These are phyloP conservation scores for Cantharis rufa DNA, from an alignment of 2,888 invertebrate species.

Conservation along the genomic window DNA sequence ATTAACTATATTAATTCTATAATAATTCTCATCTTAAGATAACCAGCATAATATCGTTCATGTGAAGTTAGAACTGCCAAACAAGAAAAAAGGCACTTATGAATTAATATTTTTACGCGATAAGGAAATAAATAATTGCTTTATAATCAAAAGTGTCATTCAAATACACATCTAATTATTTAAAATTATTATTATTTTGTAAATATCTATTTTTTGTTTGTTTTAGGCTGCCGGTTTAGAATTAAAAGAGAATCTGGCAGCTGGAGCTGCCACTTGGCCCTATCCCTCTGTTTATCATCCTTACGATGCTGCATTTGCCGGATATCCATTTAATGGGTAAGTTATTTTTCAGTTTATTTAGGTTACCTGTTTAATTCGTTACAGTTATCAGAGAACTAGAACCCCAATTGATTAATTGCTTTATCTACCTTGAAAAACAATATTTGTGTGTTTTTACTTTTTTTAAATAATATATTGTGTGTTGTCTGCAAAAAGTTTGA, in stretches of 20 bases:
- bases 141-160: not conserved
- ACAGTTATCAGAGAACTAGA: not conserved
- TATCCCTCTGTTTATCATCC: constrained; percentile 92
- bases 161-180: not conserved
- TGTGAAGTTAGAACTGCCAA: not conserved
- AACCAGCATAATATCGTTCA: not conserved
- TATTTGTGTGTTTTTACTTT: not conserved
- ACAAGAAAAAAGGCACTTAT: not conserved
- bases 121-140: not conserved
- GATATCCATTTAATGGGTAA: constrained; percentile 95
- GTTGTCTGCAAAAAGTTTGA: not conserved
- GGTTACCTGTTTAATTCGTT: not conserved
- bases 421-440: not conserved
- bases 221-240: constrained; percentile 82
- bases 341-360: constrained; percentile 50
- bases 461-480: not conserved
- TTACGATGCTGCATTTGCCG: constrained; percentile 90
- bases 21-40: not conserved
- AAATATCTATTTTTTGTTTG: constrained; percentile 28
- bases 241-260: constrained; percentile 85
- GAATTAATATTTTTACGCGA: not conserved
- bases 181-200: not conserved
- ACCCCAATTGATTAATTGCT: not conserved
- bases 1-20: not conserved
- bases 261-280: constrained; percentile 85